Percentiles rank a stretch among this genome's conserved stretches.
phyloP scores from a whole-genome alignment of 2,888 invertebrate species.

The Hypercompe scribonia region DNA sequence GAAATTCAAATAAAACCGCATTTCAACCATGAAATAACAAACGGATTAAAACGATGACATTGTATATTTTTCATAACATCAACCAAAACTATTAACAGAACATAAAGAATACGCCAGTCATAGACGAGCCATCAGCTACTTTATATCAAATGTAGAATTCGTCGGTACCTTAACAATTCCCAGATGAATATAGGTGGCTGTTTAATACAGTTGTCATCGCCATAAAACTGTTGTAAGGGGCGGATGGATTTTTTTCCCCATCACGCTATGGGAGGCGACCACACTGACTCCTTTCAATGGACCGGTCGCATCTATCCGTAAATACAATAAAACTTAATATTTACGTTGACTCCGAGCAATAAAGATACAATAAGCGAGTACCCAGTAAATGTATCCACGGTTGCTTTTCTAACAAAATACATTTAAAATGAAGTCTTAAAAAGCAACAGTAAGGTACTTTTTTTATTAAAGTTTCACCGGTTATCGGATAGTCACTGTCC shows the following conservation, averaged over 20 bases:
- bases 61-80: conserved; percentile 69
- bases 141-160: conserved; percentile 78
- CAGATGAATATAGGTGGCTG: conserved; percentile 61
- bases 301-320: conserved; percentile 74
- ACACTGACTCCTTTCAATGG: conserved; percentile 73
- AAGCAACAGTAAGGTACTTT: conserved; percentile 36
- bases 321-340: conserved; percentile 85
- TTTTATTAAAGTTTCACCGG: conserved; percentile 33
- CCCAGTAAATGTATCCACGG: conserved; percentile 64
- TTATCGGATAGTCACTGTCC: conserved; percentile 58
- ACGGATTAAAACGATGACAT: conserved; percentile 79
- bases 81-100: conserved; percentile 53
- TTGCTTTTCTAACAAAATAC: conserved; percentile 52
- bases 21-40: conserved; percentile 78
- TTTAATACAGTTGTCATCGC: conserved; percentile 76
- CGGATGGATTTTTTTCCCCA: conserved; percentile 71
- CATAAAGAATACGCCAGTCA: conserved; percentile 72
- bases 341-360: conserved; percentile 80
- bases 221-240: conserved; percentile 75
- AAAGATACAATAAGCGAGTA: conserved; percentile 81
- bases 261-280: conserved; percentile 81
- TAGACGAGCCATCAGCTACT: conserved; percentile 78
- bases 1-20: conserved; percentile 44
- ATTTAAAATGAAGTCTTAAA: conserved; percentile 45
- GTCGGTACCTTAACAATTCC: conserved; percentile 74